A percentile compares a stretch with the other conserved stretches of the same genome.
Conservation (phyloP, 2,888 invertebrate species). For the Deilephila porcellus region DNA sequence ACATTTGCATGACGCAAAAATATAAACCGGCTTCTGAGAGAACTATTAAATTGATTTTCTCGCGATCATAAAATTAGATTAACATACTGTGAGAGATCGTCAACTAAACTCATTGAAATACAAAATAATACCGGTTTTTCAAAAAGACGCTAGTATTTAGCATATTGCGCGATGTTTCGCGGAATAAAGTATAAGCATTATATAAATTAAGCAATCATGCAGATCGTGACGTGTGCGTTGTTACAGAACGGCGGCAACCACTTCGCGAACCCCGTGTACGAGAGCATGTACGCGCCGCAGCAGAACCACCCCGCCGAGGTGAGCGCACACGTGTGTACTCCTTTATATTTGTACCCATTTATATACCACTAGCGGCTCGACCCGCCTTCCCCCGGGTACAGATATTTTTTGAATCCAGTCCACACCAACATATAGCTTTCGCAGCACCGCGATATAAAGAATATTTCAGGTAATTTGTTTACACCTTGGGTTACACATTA, state of each 20-base stretch:
- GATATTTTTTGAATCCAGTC: too few species aligned
- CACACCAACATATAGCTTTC: too few species aligned
- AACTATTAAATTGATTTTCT: background rate
- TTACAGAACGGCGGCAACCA: conserved; percentile 86
- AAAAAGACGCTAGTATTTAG: too few species aligned
- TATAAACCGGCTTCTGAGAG: background rate
- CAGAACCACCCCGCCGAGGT: conserved; percentile 60
- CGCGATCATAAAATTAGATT: background rate
- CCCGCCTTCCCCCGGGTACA: background rate
- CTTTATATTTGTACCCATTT: background rate
- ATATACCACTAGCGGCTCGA: background rate
- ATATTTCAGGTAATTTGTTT: too few species aligned
- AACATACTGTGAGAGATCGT: background rate
- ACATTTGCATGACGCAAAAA: background rate
- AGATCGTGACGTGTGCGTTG: background rate
- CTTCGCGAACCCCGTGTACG: conserved; percentile 95
- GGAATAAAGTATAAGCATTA: too few species aligned
- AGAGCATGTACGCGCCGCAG: conserved; percentile 88
- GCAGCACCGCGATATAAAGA: too few species aligned
- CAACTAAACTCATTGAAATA: too few species aligned
- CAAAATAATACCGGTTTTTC: too few species aligned
- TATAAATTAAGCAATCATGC: background rate
- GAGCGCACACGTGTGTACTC: conserved; percentile 20
- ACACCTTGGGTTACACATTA: too few species aligned
- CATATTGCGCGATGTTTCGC: too few species aligned